A percentile compares a stretch with the other conserved stretches of the same genome.
Evolutionary conservation across 2,113 vertebrate genomes (phyloP).

Genomic region (Empidonax alnorum): DNA sequence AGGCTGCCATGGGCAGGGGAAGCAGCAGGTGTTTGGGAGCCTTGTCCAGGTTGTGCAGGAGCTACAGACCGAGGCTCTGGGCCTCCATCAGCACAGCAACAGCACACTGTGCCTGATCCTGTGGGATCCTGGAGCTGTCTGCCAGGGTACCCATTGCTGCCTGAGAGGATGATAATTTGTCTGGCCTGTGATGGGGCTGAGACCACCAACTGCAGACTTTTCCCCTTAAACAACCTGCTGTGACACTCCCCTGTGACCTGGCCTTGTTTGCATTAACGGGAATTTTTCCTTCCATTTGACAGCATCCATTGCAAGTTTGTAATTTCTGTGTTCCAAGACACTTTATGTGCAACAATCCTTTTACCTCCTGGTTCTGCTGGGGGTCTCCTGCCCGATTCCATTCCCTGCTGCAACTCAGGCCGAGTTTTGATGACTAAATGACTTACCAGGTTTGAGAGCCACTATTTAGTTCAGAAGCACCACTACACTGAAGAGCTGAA

Average conservation of each 20-base stretch:
- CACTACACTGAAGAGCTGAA: not conserved
- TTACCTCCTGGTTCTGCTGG: not conserved
- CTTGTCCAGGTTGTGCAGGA: not conserved
- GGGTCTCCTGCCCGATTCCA: not conserved
- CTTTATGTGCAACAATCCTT: not conserved
- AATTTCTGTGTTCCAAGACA: not conserved
- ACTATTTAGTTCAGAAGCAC: not conserved
- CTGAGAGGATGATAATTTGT: not conserved
- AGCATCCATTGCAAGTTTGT: not conserved
- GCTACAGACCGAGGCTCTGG: not conserved
- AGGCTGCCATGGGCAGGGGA: constrained; percentile 32
- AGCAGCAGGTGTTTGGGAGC: constrained; percentile 19
- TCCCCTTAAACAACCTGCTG: not conserved
- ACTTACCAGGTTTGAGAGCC: not conserved
- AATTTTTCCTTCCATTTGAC: not conserved
- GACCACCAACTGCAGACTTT: not conserved
- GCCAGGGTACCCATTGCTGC: too few relatives aligned
- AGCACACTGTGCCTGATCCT: not conserved
- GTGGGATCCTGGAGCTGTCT: not conserved
- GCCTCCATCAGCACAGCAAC: not conserved
- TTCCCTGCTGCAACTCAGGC: not conserved
- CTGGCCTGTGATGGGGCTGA: not conserved
- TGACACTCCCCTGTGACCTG: not conserved
- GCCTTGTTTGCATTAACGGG: not conserved
- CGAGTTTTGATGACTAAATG: not conserved